A percentile compares a stretch with the other conserved stretches of the same genome.
phyloP scores from a whole-genome alignment of 2,797 vertebrate species.

The Coilia nasus region DNA sequence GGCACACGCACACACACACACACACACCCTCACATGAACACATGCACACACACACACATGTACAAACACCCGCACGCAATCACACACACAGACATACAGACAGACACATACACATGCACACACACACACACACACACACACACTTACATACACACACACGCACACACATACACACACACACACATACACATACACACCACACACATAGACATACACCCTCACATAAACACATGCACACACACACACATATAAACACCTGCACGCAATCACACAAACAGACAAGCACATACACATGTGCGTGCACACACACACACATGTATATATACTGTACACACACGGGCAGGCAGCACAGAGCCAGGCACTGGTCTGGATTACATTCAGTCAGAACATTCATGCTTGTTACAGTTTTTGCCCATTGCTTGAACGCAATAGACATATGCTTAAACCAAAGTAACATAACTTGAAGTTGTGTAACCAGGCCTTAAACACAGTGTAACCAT shows the following conservation, averaged over 20 bases:
- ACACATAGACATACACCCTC: too few relatives aligned
- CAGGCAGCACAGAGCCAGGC: neutral
- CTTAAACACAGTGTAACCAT: too few relatives aligned
- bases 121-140: too few relatives aligned
- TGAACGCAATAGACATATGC: too few relatives aligned
- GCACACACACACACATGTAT: too few relatives aligned
- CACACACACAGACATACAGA: neutral
- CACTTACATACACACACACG: slow-evolving; percentile 17
- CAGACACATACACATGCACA: too few relatives aligned
- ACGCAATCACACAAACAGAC: neutral
- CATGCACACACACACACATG: neutral
- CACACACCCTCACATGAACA: neutral
- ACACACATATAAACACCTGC: neutral
- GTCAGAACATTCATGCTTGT: neutral
- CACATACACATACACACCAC: too few relatives aligned
- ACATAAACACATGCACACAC: neutral
- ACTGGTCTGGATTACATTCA: neutral
- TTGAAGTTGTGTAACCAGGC: too few relatives aligned
- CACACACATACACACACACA: neutral
- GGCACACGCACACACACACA: slow-evolving; percentile 17
- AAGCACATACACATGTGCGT: neutral
- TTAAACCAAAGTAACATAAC: too few relatives aligned
- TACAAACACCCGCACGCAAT: neutral
- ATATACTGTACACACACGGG: slow-evolving; percentile 20
- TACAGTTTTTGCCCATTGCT: too few relatives aligned